phyloP scores from a whole-genome alignment of 2,797 vertebrate species.

The Chelmon rostratus region DNA sequence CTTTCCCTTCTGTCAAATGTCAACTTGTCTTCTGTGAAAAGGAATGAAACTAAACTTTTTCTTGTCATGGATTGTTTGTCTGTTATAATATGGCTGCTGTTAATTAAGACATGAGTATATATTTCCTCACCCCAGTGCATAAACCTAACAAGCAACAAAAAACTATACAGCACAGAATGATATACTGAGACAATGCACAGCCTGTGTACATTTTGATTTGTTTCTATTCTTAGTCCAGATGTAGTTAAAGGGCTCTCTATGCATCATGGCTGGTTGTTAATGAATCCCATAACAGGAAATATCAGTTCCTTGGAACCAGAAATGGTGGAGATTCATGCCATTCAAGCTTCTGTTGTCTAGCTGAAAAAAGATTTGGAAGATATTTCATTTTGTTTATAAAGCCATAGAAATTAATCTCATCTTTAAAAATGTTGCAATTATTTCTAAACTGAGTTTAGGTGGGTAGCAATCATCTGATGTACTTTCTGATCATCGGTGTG shows the following conservation, averaged over 20 bases:
- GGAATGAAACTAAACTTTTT: not conserved
- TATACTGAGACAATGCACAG: not conserved
- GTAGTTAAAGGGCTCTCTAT: constrained; percentile 8
- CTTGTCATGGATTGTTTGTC: not conserved
- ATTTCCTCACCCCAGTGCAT: not conserved
- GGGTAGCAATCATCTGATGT: not conserved
- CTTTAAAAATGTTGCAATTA: too few species aligned
- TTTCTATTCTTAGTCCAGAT: constrained; percentile 23
- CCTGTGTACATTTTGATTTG: not conserved
- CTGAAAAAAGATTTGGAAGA: not conserved
- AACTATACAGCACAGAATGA: not conserved
- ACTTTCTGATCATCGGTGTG: not conserved
- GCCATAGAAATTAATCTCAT: too few species aligned
- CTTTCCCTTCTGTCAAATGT: too few species aligned
- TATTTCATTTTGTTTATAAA: not conserved
- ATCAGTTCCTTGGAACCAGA: too few species aligned
- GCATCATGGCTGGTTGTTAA: constrained; percentile 49
- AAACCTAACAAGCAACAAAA: not conserved
- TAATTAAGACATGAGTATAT: not conserved
- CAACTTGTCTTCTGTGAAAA: not conserved
- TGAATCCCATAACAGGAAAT: constrained; percentile 62
- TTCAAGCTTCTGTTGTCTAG: not conserved
- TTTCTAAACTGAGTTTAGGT: not conserved
- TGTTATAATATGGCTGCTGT: not conserved
- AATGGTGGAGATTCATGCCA: too few species aligned